A percentile compares a stretch with the other conserved stretches of the same genome.
phyloP scores from a whole-genome alignment of 2,888 invertebrate genomes.

The Leucophora obtusa region DNA sequence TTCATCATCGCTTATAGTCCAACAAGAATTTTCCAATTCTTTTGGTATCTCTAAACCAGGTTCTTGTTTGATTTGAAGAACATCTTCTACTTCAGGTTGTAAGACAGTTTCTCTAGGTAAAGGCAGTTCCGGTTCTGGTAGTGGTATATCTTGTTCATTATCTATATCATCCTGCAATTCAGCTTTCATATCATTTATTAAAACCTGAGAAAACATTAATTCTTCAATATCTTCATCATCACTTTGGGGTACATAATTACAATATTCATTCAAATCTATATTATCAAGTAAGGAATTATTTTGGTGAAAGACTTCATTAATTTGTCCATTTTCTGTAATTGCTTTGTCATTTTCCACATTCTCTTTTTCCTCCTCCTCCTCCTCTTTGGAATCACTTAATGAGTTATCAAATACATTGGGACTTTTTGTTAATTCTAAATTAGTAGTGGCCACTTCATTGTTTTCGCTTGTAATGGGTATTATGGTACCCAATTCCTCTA shows the following conservation, averaged over 20 bases:
- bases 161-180: constrained; percentile 67
- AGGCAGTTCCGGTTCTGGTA: neutral
- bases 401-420: constrained; percentile 67
- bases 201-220: constrained; percentile 71
- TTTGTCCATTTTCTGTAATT: neutral
- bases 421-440: constrained; percentile 48
- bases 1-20: constrained; percentile 69
- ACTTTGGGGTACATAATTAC: constrained; percentile 29
- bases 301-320: neutral
- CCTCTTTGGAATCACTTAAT: constrained; percentile 62
- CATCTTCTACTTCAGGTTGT: neutral
- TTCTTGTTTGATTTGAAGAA: constrained; percentile 45
- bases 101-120: neutral
- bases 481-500: constrained; percentile 38
- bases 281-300: constrained; percentile 2
- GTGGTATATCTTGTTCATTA: constrained; percentile 53
- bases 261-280: constrained; percentile 48
- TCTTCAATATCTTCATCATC: constrained; percentile 69
- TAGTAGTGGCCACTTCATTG: neutral
- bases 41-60: constrained; percentile 38
- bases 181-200: constrained; percentile 72
- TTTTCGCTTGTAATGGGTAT: neutral
- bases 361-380: neutral
- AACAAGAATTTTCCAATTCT: constrained; percentile 58
- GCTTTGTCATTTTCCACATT: too few relatives aligned